Base-by-base conservation (phyloP, 2,113 vertebrate genomes). In the Aythya baeri region DNA sequence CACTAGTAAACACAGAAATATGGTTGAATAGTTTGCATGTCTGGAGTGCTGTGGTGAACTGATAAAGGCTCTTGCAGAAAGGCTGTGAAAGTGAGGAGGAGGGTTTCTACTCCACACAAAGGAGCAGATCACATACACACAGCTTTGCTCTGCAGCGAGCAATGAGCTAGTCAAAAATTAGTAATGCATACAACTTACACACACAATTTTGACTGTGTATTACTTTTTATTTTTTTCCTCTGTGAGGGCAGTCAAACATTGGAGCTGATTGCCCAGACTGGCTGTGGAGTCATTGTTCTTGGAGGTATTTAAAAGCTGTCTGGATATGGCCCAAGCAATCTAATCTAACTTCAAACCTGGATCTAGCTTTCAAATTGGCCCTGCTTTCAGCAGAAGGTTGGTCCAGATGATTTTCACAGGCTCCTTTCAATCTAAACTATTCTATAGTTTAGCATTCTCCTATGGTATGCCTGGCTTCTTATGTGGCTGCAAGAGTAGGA, bases 81-180 rank as follows among this genome's bases (percentile, higher is more conserved):
- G 36, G 22, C 12, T 91, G 44, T 11, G 43, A 46, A 83, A 57
- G 57, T 7, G 61, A 93, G 65, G 49, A 80, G 49, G 21, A 67
- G 21, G 8, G 14, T 67, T 72, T 55, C 44, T n/a, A 8, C 61
- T 76, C n/a, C 61, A 73, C 46, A 31, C 12, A 81, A 88, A 50
- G 61, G 8, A 82, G 25, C 0, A 0, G 36, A 92, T 50, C 57
- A 75, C 43, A 36, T 1, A 57, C 1, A 4, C 2, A 41, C 9
- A 90, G 49, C 43, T 93, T 71, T 38, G 59, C 27, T 78, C 3
- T 46, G 71, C 31, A 61, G 49, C 4, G 7, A 1, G 4, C 7
- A 26, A 68, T n/a, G 46, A 67, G 38, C 20, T 23, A 66, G 70
- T 18, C 32, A 65, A 49, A 65, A 21, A 21, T 25, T 13, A 82